Percentiles rank a stretch among this genome's conserved stretches.
Evolutionary conservation across 2,113 vertebrate genomes (phyloP).

Genomic region (Leucopternis melanops): DNA sequence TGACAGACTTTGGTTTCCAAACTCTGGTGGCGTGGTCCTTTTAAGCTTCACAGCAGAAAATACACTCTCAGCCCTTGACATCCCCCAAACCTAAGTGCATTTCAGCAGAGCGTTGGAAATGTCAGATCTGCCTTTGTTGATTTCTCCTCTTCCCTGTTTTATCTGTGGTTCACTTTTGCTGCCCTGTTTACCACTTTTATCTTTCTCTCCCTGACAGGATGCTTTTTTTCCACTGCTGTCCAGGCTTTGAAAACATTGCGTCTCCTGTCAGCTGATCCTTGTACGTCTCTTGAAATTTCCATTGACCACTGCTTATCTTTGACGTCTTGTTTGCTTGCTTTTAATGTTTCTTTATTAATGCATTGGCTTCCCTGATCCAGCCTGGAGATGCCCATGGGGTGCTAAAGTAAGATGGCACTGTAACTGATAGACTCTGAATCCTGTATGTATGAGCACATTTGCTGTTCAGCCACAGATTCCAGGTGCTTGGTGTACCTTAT

Average conservation of each 20-base stretch:
- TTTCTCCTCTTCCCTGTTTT: background rate
- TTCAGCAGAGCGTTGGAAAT: background rate
- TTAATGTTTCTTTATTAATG: background rate
- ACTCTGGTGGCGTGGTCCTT: background rate
- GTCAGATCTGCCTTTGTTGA: background rate
- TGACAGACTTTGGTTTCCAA: background rate
- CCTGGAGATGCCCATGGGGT: background rate
- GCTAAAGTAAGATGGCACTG: background rate
- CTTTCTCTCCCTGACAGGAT: background rate
- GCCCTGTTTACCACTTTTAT: constrained; percentile 12
- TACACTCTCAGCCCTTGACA: background rate
- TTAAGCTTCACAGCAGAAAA: background rate
- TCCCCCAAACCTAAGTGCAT: background rate
- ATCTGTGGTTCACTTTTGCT: background rate
- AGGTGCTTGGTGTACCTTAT: background rate
- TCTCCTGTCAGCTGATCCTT: background rate
- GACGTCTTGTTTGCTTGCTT: background rate
- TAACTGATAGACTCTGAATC: background rate
- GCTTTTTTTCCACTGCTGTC: background rate
- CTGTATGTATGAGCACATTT: background rate
- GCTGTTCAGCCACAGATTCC: background rate
- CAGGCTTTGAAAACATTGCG: background rate
- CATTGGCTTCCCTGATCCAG: background rate
- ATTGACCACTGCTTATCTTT: background rate
- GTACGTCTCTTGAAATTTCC: background rate